Percentiles rank a stretch among this genome's conserved stretches.
These are phyloP conservation scores for Caerostris darwini DNA, from an alignment of 1,140 invertebrate genomes.

Conservation along the genomic window DNA sequence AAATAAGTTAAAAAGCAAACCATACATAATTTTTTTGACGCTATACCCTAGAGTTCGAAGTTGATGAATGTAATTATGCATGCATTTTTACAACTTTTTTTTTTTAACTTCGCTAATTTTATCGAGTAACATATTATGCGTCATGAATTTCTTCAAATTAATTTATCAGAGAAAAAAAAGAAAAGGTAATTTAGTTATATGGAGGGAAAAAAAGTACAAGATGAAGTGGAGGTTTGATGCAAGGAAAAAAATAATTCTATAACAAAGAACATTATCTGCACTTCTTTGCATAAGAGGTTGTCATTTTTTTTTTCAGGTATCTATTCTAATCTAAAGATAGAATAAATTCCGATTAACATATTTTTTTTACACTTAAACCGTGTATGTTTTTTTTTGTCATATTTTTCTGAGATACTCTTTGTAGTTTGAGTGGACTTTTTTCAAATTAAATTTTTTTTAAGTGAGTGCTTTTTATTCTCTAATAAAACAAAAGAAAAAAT, in stretches of 20 bases:
- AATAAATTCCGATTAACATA: background rate
- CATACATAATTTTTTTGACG: background rate
- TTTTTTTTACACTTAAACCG: background rate
- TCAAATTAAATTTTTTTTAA: background rate
- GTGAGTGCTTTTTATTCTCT: background rate
- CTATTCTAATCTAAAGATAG: background rate
- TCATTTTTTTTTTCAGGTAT: background rate
- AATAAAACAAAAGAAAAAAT: background rate
- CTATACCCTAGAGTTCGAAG: background rate
- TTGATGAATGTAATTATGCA: background rate
- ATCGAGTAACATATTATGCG: background rate
- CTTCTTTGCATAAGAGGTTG: background rate
- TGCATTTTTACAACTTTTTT: background rate
- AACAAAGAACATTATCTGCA: constrained; percentile 28
- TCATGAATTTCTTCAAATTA: constrained; percentile 15
- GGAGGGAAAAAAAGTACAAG: background rate
- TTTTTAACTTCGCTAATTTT: background rate
- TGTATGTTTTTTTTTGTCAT: background rate
- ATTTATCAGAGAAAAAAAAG: background rate
- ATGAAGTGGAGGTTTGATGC: background rate
- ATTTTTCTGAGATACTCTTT: background rate
- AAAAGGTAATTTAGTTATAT: background rate
- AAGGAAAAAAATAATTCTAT: background rate
- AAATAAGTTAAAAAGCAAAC: background rate
- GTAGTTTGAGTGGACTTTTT: background rate